Evolutionary conservation across 1,140 invertebrate species (phyloP), one percentile per base, ranked within the genome.

Genomic region (Ceratosolen fusciceps): DNA sequence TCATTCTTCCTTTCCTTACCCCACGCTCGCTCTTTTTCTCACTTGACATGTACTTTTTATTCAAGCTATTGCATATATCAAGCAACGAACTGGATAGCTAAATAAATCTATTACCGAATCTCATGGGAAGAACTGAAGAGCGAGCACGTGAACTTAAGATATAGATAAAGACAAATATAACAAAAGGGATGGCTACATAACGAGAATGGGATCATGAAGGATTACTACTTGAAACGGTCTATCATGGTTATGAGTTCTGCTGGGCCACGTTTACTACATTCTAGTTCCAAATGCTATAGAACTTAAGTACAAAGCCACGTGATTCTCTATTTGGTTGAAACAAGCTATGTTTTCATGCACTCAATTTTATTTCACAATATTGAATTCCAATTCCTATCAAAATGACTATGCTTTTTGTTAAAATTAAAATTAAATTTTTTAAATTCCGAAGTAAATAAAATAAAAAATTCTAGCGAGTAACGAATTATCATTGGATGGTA

Each of bases 91-190:
- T 85, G 85, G 85, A 86, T 87, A 84, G 84, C 85, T 87, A 87
- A 43, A 89, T 90, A 90, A 90, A 90, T 90, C 88, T 89, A 90
- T 90, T 90, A 90, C 85, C 84, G 83, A 81, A 60, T 87, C 87
- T 86, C 88, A 74, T 80, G 87, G 84, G 87, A 83, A 74, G 82
- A 77, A 70, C 83, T 83, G 54, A 26, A 80, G 81, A 52, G 19
- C 39, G 62, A 81, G 82, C 3, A 37, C n/a, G 16, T 0, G 67
- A 34, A 65, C 5, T n/a, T n/a, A n/a, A n/a, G 60, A 71, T 4
- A 60, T 49, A 71, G 67, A 29, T n/a, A 24, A 68, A 67, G 60
- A 47, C n/a, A 75, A 37, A 65, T 14, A 67, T 31, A 67, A 39
- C 2, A 10, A 72, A 47, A 71, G 39, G 24, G 39, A 47, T 3